phyloP scores from a whole-genome alignment of 53 echinoderm and acorn worm genomes.

The Holothuria scabra region DNA sequence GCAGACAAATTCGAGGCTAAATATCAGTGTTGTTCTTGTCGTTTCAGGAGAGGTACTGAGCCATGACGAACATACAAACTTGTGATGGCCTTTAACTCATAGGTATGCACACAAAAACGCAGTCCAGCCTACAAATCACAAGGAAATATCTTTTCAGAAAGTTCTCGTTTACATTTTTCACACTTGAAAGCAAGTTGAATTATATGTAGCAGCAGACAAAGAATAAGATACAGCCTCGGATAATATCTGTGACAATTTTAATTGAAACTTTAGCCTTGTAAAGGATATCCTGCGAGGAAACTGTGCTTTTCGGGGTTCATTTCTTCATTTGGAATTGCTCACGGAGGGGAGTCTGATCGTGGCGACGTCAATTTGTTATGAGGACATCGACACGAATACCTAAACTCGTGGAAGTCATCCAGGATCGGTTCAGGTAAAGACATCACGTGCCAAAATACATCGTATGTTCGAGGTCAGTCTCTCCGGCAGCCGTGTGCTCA shows the following conservation, averaged over 20 bases:
- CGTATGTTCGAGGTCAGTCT: too few relatives aligned
- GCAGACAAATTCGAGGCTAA: too few relatives aligned
- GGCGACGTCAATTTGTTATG: constrained; percentile 8
- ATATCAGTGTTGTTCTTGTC: too few relatives aligned
- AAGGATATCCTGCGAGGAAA: constrained; percentile 12
- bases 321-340: constrained; percentile 26
- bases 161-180: constrained; percentile 25
- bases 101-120: too few relatives aligned
- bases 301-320: constrained; percentile 3
- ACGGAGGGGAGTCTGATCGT: constrained; percentile 2
- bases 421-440: too few relatives aligned
- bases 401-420: constrained; percentile 22
- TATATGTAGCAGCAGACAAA: constrained; percentile 18
- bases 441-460: too few relatives aligned
- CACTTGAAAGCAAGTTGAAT: constrained; percentile 21
- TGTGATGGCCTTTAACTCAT: too few relatives aligned
- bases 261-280: constrained; percentile 32
- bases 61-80: too few relatives aligned
- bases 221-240: constrained; percentile 8
- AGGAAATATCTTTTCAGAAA: constrained; percentile 13
- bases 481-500: too few relatives aligned
- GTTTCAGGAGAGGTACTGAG: too few relatives aligned
- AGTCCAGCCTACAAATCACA: background rate
- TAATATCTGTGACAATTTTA: constrained; percentile 32
- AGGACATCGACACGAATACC: background rate